phyloP scores from a whole-genome alignment of 2,797 vertebrate species.

The Schizopygopsis malacanthus region DNA sequence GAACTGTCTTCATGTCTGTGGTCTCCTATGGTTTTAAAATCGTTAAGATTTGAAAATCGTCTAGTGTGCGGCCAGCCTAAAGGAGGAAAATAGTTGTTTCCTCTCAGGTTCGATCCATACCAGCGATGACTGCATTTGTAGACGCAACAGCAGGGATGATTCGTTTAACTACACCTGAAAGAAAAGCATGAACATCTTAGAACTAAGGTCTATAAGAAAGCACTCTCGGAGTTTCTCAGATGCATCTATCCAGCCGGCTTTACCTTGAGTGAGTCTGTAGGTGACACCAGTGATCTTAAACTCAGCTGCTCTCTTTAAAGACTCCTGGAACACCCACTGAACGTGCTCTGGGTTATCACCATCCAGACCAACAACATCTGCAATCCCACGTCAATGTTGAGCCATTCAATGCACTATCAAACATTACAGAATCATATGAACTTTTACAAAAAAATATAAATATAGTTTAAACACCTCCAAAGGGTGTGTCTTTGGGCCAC shows the following conservation, averaged over 20 bases:
- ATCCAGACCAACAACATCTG: constrained; percentile 86
- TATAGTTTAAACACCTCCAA: neutral
- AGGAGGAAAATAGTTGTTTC: neutral
- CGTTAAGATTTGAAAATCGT: too few relatives aligned
- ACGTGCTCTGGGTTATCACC: constrained; percentile 96
- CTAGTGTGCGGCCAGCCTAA: too few relatives aligned
- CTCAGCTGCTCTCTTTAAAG: constrained; percentile 89
- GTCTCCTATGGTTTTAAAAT: too few relatives aligned
- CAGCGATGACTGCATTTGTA: constrained; percentile 96
- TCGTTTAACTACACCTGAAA: constrained; percentile 92
- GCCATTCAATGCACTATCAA: neutral
- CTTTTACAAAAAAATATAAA: neutral
- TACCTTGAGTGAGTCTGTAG: constrained; percentile 96
- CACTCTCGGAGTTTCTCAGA: neutral
- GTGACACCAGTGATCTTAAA: constrained; percentile 93
- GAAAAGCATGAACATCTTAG: constrained; percentile 41
- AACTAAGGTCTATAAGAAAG: neutral
- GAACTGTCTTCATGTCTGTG: too few relatives aligned
- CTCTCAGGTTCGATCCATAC: constrained; percentile 70
- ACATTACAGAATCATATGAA: neutral
- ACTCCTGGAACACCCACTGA: constrained; percentile 94
- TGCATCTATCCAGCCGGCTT: constrained; percentile 43
- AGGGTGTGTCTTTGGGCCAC: neutral
- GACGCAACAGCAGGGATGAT: constrained; percentile 98
- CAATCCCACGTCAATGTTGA: neutral